Percentiles rank a stretch among this genome's conserved stretches.
Conservation (phyloP, 2,888 invertebrate species). For the Panzeria rudis region DNA sequence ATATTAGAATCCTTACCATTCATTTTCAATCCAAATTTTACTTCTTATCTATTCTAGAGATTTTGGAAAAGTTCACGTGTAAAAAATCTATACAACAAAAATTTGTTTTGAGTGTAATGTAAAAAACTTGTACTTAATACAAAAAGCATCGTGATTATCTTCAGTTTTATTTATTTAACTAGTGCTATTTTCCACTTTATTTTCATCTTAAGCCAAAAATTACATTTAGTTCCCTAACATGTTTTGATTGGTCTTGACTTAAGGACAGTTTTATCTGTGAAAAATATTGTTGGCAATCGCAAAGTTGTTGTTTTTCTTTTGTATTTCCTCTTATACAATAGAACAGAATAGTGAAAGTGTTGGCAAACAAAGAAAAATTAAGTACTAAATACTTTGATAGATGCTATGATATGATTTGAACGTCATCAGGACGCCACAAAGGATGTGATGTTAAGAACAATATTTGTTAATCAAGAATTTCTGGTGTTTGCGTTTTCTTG, state of each 20-base stretch:
- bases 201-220: constrained; percentile 47
- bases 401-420: constrained; percentile 23
- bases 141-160: constrained; percentile 23
- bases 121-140: constrained; percentile 6
- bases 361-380: constrained; percentile 41
- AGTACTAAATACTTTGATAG: constrained; percentile 42
- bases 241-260: constrained; percentile 56
- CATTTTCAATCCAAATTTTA: no score
- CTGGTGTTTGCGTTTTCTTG: constrained; percentile 28
- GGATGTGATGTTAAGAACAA: constrained; percentile 37
- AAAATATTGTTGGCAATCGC: constrained; percentile 55
- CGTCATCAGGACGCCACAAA: constrained; percentile 61
- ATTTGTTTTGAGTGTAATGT: constrained; percentile 1
- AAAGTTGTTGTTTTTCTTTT: constrained; percentile 18
- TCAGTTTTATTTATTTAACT: constrained; percentile 6
- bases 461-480: constrained; percentile 66
- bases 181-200: constrained; percentile 1
- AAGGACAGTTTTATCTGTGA: constrained; percentile 58
- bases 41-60: no score
- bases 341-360: constrained; percentile 45
- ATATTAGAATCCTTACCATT: no score
- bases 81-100: not conserved
- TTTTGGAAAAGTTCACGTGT: no score
- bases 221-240: constrained; percentile 47
- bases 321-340: not conserved